phyloP scores from a whole-genome alignment of 1,140 invertebrate genomes.

The Bathynomus jamesi region DNA sequence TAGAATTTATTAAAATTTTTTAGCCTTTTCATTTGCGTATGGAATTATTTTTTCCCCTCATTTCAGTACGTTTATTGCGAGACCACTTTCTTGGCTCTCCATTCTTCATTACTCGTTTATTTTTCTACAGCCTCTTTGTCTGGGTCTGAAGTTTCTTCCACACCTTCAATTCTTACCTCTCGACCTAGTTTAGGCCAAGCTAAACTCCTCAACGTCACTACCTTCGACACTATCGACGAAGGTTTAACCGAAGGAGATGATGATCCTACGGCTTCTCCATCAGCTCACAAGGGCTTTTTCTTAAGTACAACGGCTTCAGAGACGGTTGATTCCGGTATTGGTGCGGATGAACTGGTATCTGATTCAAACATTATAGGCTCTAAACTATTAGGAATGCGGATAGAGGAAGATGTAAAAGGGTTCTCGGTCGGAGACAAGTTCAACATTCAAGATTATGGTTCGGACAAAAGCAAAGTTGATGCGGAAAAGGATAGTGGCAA shows the following conservation, averaged over 20 bases:
- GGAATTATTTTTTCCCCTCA: too few relatives aligned
- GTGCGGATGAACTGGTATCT: conserved; percentile 32
- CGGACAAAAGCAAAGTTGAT: background rate
- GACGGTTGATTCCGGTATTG: conserved; percentile 36
- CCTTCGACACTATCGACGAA: conserved; percentile 35
- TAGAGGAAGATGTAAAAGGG: conserved; percentile 20
- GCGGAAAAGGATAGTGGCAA: background rate
- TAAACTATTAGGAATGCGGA: conserved; percentile 26
- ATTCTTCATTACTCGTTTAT: too few relatives aligned
- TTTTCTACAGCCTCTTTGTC: background rate
- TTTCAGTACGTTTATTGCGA: too few relatives aligned
- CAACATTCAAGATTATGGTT: background rate
- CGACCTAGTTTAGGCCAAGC: conserved; percentile 14
- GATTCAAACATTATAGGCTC: conserved; percentile 28
- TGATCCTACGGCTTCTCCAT: conserved; percentile 17
- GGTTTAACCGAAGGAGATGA: conserved; percentile 19
- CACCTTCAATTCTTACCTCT: conserved; percentile 21
- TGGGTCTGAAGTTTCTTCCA: background rate
- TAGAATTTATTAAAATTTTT: too few relatives aligned
- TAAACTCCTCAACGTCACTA: conserved; percentile 34
- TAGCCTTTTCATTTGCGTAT: too few relatives aligned
- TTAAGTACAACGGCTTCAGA: conserved; percentile 31
- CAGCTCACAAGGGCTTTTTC: conserved; percentile 9
- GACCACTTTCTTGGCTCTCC: too few relatives aligned
- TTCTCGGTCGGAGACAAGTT: background rate